Percentiles rank a stretch among this genome's conserved stretches.
Evolutionary conservation across 2,888 invertebrate species (phyloP).

Genomic region (Dryobotodes eremita): DNA sequence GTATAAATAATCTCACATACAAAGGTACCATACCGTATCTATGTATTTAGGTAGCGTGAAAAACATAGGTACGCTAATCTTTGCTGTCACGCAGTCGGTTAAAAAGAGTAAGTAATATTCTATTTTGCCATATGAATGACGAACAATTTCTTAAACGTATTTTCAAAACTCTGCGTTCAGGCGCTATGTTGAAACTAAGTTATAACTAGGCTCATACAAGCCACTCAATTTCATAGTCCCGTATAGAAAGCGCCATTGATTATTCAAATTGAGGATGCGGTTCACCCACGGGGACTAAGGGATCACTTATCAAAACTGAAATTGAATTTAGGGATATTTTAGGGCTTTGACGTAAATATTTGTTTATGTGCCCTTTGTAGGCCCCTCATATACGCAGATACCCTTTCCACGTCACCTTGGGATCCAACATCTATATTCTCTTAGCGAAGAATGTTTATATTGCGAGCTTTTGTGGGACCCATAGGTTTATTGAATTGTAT

Average conservation of each 20-base stretch:
- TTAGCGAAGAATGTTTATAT: slow-evolving; percentile 49
- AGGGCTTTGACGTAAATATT: slow-evolving; percentile 63
- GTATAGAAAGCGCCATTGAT: slow-evolving; percentile 61
- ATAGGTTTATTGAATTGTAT: slow-evolving; percentile 58
- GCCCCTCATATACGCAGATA: slow-evolving; percentile 25
- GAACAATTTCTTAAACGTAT: neutral
- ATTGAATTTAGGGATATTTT: slow-evolving; percentile 72
- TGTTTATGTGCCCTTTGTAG: slow-evolving; percentile 60
- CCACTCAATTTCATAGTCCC: slow-evolving; percentile 19
- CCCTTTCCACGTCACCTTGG: slow-evolving; percentile 46
- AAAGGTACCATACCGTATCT: neutral
- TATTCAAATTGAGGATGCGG: slow-evolving; percentile 74
- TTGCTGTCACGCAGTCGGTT: neutral
- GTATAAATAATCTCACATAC: neutral
- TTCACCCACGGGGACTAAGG: slow-evolving; percentile 65
- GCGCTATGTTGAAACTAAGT: neutral
- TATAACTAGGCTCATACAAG: slow-evolving; percentile 3
- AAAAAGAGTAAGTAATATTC: too few relatives aligned
- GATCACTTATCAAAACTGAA: slow-evolving; percentile 75
- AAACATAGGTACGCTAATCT: neutral
- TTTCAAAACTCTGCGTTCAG: too few relatives aligned
- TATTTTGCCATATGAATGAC: too few relatives aligned
- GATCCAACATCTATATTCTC: slow-evolving; percentile 54
- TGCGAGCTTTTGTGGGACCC: slow-evolving; percentile 35
- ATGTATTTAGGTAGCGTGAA: neutral